These are phyloP conservation scores for Rhodinocichla rosea DNA, from an alignment of 2,113 vertebrate genomes.

Conservation along the genomic window DNA sequence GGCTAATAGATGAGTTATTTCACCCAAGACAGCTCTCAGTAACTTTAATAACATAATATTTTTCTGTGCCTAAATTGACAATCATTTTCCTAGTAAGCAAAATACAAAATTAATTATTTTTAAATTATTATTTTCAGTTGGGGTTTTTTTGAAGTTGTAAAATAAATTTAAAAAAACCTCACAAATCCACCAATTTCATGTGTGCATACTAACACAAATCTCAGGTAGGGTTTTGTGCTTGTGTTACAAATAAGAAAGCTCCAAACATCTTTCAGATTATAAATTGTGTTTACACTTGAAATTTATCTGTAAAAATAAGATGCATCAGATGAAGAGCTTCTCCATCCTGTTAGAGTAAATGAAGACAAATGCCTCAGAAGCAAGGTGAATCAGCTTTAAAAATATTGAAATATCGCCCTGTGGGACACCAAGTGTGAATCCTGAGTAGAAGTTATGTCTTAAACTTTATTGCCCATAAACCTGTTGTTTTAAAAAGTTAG, in stretches of 20 bases:
- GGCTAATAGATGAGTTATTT: slow-evolving; percentile 29
- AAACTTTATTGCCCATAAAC: neutral
- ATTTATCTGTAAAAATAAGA: neutral
- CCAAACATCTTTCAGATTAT: neutral
- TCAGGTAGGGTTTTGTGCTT: neutral
- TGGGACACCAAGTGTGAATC: neutral
- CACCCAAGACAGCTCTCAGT: slow-evolving; percentile 21
- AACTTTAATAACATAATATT: slow-evolving; percentile 15
- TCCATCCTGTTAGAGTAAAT: neutral
- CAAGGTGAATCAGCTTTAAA: neutral
- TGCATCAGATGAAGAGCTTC: neutral
- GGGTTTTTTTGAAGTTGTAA: neutral
- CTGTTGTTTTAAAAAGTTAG: neutral
- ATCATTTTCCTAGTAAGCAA: neutral
- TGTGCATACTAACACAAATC: neutral
- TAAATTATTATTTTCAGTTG: neutral
- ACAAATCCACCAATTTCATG: neutral
- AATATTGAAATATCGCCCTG: neutral
- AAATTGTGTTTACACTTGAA: neutral
- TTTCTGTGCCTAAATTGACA: slow-evolving; percentile 2
- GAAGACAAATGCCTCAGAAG: neutral
- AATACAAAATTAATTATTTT: neutral
- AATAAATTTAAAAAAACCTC: neutral
- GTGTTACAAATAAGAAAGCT: neutral
- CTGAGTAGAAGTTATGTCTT: neutral